These are phyloP conservation scores for Rapana venosa DNA, from an alignment of 2,888 invertebrate genomes.

Conservation along the genomic window DNA sequence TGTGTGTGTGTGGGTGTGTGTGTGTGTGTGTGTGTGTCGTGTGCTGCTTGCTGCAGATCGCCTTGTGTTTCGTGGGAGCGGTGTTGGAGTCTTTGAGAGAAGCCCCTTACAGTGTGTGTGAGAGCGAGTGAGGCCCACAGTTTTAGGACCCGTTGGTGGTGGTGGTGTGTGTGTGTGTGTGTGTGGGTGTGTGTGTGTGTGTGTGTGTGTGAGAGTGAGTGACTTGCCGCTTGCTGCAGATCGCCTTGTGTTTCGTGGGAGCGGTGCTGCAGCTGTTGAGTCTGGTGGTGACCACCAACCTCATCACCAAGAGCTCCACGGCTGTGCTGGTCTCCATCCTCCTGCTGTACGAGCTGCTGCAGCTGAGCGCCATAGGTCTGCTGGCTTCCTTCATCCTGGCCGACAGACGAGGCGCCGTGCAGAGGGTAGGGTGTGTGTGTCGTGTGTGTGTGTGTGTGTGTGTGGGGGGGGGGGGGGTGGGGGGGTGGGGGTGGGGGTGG, in stretches of 20 bases:
- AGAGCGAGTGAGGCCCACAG: too few relatives aligned
- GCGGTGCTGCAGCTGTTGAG: conserved; percentile 51
- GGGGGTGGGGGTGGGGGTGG: too few relatives aligned
- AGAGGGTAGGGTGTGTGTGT: background rate
- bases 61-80: background rate
- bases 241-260: background rate
- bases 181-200: background rate
- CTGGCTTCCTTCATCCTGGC: conserved; percentile 47
- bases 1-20: background rate
- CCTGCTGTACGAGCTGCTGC: conserved; percentile 60
- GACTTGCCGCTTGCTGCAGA: background rate
- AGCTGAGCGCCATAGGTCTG: conserved; percentile 59
- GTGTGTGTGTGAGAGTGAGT: background rate
- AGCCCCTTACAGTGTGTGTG: too few relatives aligned
- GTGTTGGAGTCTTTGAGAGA: too few relatives aligned
- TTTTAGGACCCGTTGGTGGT: too few relatives aligned
- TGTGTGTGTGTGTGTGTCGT: background rate
- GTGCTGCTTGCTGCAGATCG: background rate
- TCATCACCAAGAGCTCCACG: conserved; percentile 58
- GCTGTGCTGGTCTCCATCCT: conserved; percentile 64
- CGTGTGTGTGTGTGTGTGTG: conserved; percentile 3
- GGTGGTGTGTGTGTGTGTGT: background rate
- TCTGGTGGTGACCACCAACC: conserved; percentile 57
- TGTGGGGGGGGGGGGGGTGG: background rate
- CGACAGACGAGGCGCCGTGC: background rate